Evolutionary conservation across 1,140 invertebrate genomes (phyloP).

Genomic region (Leptinotarsa lineolata): DNA sequence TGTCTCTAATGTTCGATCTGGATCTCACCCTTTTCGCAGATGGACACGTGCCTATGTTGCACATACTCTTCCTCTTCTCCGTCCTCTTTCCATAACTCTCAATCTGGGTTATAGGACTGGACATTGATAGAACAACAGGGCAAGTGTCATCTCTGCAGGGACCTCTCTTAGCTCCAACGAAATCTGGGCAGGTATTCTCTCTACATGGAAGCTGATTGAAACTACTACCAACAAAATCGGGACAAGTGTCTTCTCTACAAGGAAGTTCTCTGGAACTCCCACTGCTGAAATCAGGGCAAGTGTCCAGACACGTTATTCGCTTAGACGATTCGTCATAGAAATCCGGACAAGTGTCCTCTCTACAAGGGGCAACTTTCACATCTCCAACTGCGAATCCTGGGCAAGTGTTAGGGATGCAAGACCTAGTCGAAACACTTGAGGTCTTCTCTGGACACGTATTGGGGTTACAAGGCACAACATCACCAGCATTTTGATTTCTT

Average conservation of each 20-base stretch:
- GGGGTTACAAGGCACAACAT: background rate
- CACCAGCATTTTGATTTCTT: too few relatives aligned
- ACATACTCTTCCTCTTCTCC: background rate
- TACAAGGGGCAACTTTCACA: background rate
- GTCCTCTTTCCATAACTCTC: background rate
- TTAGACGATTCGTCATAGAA: background rate
- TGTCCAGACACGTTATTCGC: background rate
- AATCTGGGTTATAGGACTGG: background rate
- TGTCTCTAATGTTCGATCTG: constrained; percentile 23
- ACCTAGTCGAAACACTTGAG: background rate
- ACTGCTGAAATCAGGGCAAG: background rate
- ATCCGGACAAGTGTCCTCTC: background rate
- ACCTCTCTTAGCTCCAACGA: background rate
- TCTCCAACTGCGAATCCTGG: background rate
- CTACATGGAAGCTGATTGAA: background rate
- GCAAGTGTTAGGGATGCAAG: background rate
- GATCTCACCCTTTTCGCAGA: constrained; percentile 5
- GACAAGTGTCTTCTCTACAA: background rate
- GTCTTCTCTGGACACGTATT: background rate
- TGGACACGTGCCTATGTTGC: background rate
- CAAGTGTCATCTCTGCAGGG: constrained; percentile 8
- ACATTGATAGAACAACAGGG: background rate
- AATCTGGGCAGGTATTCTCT: constrained; percentile 1
- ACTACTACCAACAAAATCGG: background rate
- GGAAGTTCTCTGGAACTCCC: background rate